These are phyloP conservation scores for Anarrhichthys ocellatus DNA, from an alignment of 2,113 vertebrate species.

Conservation along the genomic window DNA sequence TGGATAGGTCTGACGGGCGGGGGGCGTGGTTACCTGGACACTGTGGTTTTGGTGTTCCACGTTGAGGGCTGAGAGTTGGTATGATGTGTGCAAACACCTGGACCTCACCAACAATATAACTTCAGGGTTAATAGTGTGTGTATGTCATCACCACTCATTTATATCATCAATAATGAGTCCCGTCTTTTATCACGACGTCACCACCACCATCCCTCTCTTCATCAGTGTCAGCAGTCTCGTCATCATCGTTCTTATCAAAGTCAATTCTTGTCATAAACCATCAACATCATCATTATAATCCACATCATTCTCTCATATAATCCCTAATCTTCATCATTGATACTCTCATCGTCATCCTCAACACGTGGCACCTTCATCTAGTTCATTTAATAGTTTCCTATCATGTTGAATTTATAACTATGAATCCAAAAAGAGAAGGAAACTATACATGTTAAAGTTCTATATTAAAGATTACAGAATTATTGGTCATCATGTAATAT, in stretches of 20 bases:
- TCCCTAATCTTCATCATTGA: neutral
- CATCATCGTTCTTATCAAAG: too few species aligned
- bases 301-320: neutral
- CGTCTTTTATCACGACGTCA: neutral
- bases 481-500: neutral
- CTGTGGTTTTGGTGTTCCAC: neutral
- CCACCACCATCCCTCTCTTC: neutral
- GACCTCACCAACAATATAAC: neutral
- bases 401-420: neutral
- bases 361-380: neutral
- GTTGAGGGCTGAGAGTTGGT: too few species aligned
- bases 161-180: neutral
- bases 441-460: neutral
- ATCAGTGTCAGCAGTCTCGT: neutral
- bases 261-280: neutral
- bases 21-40: neutral
- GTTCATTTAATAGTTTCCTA: neutral
- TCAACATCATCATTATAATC: neutral
- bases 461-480: neutral
- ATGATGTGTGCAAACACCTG: neutral
- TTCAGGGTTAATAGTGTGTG: neutral
- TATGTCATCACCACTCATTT: neutral
- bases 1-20: neutral
- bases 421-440: neutral
- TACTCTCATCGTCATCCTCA: neutral